Conservation (phyloP, 2,113 vertebrate species). For the Microtus oregoni region DNA sequence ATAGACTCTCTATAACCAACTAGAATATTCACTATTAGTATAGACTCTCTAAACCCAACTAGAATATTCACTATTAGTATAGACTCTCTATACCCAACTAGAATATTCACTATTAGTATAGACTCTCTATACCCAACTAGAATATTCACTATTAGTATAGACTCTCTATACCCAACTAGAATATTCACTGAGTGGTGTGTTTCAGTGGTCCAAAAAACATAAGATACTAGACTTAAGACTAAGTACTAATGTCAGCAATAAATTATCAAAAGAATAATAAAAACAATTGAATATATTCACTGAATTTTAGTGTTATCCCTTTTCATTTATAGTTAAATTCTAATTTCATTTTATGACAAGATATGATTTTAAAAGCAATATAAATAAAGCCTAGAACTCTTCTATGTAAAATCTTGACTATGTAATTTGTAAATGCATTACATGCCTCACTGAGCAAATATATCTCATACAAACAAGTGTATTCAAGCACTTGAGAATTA, state of each 20-base stretch:
- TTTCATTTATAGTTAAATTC: conserved; percentile 55
- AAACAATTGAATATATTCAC: conserved; percentile 5
- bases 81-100: neutral
- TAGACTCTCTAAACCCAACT: neutral
- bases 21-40: neutral
- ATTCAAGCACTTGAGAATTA: conserved; percentile 61
- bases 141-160: neutral
- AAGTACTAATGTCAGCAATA: neutral
- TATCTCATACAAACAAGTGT: conserved; percentile 67
- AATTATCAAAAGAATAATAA: neutral
- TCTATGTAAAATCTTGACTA: conserved; percentile 67
- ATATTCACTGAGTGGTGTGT: neutral
- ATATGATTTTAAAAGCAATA: conserved; percentile 8
- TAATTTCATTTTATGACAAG: conserved; percentile 61
- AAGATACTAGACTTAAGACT: neutral
- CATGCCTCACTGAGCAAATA: conserved; percentile 64
- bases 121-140: neutral
- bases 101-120: neutral
- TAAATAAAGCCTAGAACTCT: conserved; percentile 54
- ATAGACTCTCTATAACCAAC: neutral
- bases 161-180: neutral
- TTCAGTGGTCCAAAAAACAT: neutral
- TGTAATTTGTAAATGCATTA: conserved; percentile 76
- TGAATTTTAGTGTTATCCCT: conserved; percentile 9
- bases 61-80: neutral